Conservation (phyloP, 2,113 vertebrate genomes). For the Spermophilus dauricus region DNA sequence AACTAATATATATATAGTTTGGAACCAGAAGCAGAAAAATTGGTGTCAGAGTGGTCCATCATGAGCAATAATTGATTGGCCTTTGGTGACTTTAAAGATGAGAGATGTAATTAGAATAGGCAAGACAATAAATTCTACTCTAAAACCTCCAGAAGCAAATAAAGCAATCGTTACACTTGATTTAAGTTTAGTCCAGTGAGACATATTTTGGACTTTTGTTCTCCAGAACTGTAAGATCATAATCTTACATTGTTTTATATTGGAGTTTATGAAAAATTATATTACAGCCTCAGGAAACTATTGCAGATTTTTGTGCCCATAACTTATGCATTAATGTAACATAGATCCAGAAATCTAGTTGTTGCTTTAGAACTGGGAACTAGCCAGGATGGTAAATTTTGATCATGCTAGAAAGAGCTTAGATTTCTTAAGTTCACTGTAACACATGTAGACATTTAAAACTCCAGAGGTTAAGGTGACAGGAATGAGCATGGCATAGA, state of each 20-base stretch:
- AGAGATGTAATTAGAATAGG: neutral
- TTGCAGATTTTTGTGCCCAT: too few species aligned
- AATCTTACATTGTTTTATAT: neutral
- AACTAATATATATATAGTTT: neutral
- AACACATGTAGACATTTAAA: neutral
- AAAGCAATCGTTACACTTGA: accelerated
- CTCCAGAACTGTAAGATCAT: neutral
- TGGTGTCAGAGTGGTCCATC: neutral
- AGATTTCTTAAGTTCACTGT: neutral
- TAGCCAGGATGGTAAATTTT: neutral
- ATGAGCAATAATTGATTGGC: neutral
- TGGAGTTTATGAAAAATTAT: neutral
- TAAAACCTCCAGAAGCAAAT: neutral
- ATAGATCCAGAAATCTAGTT: neutral
- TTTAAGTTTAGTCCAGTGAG: neutral
- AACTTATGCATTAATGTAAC: neutral
- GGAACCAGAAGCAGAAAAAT: neutral
- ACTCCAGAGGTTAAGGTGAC: neutral
- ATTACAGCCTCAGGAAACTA: neutral
- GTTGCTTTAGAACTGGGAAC: neutral
- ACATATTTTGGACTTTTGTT: neutral
- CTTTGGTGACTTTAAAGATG: neutral
- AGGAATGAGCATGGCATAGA: neutral
- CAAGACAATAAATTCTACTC: neutral
- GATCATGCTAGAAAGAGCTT: neutral